Evolutionary conservation across 2,888 invertebrate species (phyloP).

Genomic region (Meiosimyza platycephala): DNA sequence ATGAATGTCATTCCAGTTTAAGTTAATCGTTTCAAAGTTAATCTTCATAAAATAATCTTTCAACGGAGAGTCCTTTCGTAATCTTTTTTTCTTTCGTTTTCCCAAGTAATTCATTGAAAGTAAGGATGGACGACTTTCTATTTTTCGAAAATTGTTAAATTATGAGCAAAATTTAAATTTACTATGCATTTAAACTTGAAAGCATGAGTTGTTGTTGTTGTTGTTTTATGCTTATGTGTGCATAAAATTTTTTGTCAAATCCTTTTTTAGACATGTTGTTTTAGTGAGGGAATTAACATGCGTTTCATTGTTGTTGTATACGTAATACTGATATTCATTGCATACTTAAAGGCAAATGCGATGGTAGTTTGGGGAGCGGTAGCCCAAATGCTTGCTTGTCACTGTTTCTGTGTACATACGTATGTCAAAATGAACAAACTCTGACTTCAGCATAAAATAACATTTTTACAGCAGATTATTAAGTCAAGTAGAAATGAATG

Average conservation of each 20-base stretch:
- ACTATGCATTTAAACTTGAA: neutral
- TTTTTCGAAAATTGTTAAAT: too few species aligned
- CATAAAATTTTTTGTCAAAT: slow-evolving; percentile 15
- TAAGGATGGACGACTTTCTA: too few species aligned
- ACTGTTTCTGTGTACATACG: neutral
- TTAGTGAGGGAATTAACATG: slow-evolving; percentile 23
- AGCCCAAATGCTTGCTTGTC: neutral
- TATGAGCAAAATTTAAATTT: too few species aligned
- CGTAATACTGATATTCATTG: neutral
- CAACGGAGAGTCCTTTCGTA: slow-evolving; percentile 1
- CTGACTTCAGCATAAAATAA: slow-evolving; percentile 29
- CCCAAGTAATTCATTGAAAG: too few species aligned
- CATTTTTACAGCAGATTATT: slow-evolving; percentile 31
- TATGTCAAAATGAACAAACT: slow-evolving; percentile 6
- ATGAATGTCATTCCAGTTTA: slow-evolving; percentile 34
- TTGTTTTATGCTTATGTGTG: slow-evolving; percentile 13
- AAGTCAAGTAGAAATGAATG: slow-evolving; percentile 33
- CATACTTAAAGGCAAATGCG: neutral
- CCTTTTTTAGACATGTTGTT: slow-evolving; percentile 24
- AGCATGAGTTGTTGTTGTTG: slow-evolving; percentile 1
- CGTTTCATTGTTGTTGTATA: slow-evolving; percentile 19
- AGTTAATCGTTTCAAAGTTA: slow-evolving; percentile 39
- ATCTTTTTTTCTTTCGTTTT: neutral
- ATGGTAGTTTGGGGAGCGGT: too few species aligned
- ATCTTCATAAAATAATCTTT: slow-evolving; percentile 34